Conservation (phyloP, 2,888 invertebrate genomes). For the Pardosa pseudoannulata region DNA sequence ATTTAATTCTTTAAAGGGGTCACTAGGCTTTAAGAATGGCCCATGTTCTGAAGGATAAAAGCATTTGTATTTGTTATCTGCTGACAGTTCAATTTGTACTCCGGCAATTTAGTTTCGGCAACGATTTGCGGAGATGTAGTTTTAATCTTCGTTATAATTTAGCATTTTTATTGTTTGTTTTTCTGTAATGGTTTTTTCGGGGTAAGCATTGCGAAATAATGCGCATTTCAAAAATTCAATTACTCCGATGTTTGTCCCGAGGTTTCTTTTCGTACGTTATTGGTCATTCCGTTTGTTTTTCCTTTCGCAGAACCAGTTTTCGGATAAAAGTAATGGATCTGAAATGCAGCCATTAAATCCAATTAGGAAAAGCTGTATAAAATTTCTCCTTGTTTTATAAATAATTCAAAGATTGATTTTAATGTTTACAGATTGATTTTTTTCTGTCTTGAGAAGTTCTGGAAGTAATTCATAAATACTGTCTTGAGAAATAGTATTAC, state of each 20-base stretch:
- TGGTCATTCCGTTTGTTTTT: no score
- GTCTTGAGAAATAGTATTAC: no score
- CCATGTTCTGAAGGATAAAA: not conserved
- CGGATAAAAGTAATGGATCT: no score
- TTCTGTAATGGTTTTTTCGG: not conserved
- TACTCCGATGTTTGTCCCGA: not conserved
- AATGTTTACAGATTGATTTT: no score
- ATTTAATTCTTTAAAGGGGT: not conserved
- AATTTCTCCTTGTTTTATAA: no score
- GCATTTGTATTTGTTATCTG: slow-evolving; percentile 10
- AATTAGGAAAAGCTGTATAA: no score
- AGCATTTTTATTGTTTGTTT: not conserved
- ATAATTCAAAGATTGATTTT: no score
- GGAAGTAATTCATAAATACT: no score
- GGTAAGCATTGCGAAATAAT: not conserved
- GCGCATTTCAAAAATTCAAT: not conserved
- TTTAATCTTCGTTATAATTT: not conserved
- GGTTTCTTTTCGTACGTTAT: no score
- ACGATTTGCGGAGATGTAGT: not conserved
- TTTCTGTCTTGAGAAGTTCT: no score
- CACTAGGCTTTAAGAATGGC: not conserved
- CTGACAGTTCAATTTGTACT: not conserved
- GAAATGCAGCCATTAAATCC: no score
- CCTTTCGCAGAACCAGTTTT: no score
- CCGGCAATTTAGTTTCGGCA: not conserved